Evolutionary conservation across 1,140 invertebrate genomes (phyloP), one percentile per base, ranked within the genome.

Genomic region (Varroa destructor): DNA sequence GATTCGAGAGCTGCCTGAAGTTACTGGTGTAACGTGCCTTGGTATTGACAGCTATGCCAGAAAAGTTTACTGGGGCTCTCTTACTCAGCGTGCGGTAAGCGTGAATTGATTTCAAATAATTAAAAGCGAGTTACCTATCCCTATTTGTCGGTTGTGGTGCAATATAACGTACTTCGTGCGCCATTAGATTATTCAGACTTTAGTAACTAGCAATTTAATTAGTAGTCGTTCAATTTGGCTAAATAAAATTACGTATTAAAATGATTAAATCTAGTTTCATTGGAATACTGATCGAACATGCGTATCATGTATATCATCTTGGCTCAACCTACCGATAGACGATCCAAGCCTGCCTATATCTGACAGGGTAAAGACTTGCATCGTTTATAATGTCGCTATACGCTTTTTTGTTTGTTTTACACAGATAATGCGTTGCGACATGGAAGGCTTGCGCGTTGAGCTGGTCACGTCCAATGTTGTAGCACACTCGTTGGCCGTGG

Each of bases 31-130:
- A 81, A 25, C 81, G 87, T 87, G 86, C 74, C 83, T 94, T 36
- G 88, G 89, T 0, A 86, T 93, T 1, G 91, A 96, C 77, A 93
- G 89, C 89, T 85, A 93, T 43, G 89, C 89, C 0, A 86, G 86
- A 43, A 88, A 89, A 77, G 78, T 96, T 0, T 95, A 94, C 77
- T 95, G 90, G 90, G 88, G 89, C 0, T 89, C 88, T 80, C 86
- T 87, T 10, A 88, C 88, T 78, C 86, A 88, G 77, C 88, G 90
- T 73, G 77, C 79, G 77, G 79, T 79, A 74, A 72, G 75, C n/a
- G 36, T 51, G 25, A 25, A 25, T 51, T 5, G 46, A 51, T 51
- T 67, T 67, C 61, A 40, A 4, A 37, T 42, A 58, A 58, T 37
- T n/a, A n/a, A 58, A 3, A 37, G 25, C 42, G 57, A 14, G 42